Evolutionary conservation across 2,888 invertebrate genomes (phyloP).

Genomic region (Leptothorax acervorum): DNA sequence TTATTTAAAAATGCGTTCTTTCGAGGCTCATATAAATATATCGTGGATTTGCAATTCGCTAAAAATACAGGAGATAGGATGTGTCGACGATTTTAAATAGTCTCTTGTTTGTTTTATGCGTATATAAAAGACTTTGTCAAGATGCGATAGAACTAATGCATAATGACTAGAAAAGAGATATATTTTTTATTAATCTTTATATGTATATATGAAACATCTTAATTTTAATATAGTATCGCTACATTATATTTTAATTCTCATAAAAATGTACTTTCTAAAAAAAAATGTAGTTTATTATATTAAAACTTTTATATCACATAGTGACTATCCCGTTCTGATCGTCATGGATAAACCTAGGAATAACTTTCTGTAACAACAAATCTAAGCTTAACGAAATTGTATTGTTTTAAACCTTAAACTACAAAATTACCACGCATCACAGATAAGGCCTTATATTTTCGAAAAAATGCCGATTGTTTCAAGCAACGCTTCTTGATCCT

Average conservation of each 20-base stretch:
- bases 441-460: neutral
- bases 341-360: neutral
- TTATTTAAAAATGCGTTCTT: constrained; percentile 11
- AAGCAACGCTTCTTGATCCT: constrained; percentile 36
- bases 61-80: neutral
- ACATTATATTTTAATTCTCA: neutral
- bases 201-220: neutral
- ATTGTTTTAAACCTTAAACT: neutral
- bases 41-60: neutral
- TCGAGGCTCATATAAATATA: neutral
- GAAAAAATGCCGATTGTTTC: neutral
- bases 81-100: neutral
- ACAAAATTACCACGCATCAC: neutral
- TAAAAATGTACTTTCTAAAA: constrained; percentile 1
- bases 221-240: neutral
- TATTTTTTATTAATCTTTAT: neutral
- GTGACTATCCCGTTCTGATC: neutral
- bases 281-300: neutral
- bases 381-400: neutral
- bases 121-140: neutral
- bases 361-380: neutral
- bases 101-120: neutral
- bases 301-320: neutral
- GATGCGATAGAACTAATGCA: neutral
- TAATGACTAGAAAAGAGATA: neutral